Base-by-base conservation (phyloP, 2,113 vertebrate genomes). In the Takifugu bimaculatus region DNA sequence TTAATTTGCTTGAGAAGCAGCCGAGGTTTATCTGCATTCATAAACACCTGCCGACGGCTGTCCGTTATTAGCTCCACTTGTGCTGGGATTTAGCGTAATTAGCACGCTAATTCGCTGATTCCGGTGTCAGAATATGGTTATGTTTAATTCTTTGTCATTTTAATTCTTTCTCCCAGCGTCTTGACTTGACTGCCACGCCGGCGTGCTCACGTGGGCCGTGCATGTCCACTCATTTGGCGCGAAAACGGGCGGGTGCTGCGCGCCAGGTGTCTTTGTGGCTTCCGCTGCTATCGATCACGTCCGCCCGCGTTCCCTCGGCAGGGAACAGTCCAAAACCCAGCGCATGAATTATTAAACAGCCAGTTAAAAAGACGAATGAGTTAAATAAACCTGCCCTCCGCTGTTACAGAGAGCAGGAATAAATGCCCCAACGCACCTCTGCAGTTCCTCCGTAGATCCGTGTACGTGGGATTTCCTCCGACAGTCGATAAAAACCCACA, bases 291-390 rank as follows among this genome's bases (percentile, higher is more conserved):
- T 85, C 70, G 72, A 88, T 90, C 77, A 77, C 58, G 63, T 71
- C 68, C 60, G 59, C 68, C 70, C 70, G 35, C 68, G 4, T 50
- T 75, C 60, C 57, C 63, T 55, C 9, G 35, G 79, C 56, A 56
- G 75, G 67, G 70, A 13, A 74, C 12, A 50, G 57, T 77, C 60
- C 56, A 64, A 83, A 75, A 82, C 74, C 70, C 79, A 79, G 47
- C 14, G 26, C 79, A 79, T 89, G 76, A 87, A 91, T 89, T 85
- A 88, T 90, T 86, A 84, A 90, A 78, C 9, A 77, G 58, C 56
- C 79, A 78, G 79, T 88, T 83, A 88, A 86, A 82, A 87, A 85
- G 87, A 88, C 60, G 35, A 89, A 90, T 84, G 80, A 80, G 67
- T 82, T 76, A 70, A 88, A 90, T 84, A 84, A 85, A 82, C 57